Conservation (phyloP, 2,797 vertebrate species). For the Esox masquinongy region DNA sequence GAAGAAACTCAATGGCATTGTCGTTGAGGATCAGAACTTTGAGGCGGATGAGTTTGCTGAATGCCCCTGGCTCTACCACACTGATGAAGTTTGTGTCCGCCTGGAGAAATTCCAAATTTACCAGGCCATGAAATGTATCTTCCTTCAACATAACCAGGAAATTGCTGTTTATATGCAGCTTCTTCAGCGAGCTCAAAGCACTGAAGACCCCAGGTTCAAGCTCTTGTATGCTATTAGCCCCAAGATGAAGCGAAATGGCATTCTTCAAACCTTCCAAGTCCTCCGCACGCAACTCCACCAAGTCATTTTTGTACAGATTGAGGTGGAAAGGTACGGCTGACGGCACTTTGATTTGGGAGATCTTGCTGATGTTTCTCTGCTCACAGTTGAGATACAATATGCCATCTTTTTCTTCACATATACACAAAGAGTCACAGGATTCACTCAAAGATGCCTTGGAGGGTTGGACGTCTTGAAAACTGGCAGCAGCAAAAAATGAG, state of each 20-base stretch:
- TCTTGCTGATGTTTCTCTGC: constrained; percentile 85
- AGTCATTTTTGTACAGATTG: constrained; percentile 91
- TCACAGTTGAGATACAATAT: constrained; percentile 90
- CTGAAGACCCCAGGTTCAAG: constrained; percentile 93
- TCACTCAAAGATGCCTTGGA: constrained; percentile 73
- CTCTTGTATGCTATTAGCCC: constrained; percentile 95
- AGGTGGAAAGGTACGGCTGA: constrained; percentile 89
- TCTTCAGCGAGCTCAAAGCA: constrained; percentile 86
- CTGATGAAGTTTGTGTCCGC: constrained; percentile 98
- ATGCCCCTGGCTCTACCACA: constrained; percentile 94
- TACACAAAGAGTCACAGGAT: constrained; percentile 87
- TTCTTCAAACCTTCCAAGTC: constrained; percentile 88
- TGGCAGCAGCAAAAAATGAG: constrained; percentile 70
- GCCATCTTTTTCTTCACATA: constrained; percentile 91
- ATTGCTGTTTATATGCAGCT: constrained; percentile 98
- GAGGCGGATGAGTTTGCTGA: constrained; percentile 94
- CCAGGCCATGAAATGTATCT: constrained; percentile 93
- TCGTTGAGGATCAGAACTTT: constrained; percentile 99
- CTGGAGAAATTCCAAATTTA: constrained; percentile 96
- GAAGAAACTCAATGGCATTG: constrained; percentile 93
- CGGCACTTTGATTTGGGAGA: constrained; percentile 89
- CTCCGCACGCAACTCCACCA: constrained; percentile 83
- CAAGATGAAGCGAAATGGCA: constrained; percentile 91
- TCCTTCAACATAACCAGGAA: constrained; percentile 93
- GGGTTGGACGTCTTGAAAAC: constrained; percentile 75